phyloP scores from a whole-genome alignment of 2,888 invertebrate genomes.

The Notocelia uddmanniana region DNA sequence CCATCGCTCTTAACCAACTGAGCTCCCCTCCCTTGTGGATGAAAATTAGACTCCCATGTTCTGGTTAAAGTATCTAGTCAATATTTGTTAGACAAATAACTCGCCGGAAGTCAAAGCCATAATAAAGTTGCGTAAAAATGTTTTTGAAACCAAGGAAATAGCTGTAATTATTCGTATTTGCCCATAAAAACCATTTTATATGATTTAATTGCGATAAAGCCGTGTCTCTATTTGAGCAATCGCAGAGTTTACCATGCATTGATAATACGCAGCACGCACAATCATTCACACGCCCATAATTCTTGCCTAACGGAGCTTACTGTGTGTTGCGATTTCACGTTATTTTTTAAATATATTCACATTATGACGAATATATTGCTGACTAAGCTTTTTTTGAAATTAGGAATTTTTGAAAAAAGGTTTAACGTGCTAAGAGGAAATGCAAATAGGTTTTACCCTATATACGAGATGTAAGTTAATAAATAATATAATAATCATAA shows the following conservation, averaged over 20 bases:
- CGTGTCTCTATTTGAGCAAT: slow-evolving; percentile 2
- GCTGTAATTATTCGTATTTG: slow-evolving; percentile 15
- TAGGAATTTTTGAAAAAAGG: no score
- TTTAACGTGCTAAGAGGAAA: no score
- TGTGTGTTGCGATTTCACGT: no score
- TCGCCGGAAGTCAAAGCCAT: slow-evolving; percentile 13
- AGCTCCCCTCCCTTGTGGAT: no score
- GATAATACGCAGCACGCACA: background rate
- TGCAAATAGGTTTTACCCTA: no score
- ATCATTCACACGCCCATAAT: background rate
- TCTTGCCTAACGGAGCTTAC: background rate
- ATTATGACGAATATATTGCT: no score
- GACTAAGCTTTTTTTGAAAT: no score
- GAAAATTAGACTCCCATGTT: no score
- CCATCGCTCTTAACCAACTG: no score
- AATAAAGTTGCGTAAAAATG: slow-evolving; percentile 13
- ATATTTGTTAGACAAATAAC: background rate
- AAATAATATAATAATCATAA: no score
- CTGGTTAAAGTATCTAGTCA: background rate
- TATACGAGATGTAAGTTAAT: no score
- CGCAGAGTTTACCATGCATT: background rate
- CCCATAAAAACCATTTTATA: slow-evolving; percentile 10
- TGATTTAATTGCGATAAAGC: background rate
- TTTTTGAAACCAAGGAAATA: slow-evolving; percentile 3
- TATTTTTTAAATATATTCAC: no score